Evolutionary conservation across 2,888 invertebrate genomes (phyloP).

Genomic region (Calliphora vomitoria): DNA sequence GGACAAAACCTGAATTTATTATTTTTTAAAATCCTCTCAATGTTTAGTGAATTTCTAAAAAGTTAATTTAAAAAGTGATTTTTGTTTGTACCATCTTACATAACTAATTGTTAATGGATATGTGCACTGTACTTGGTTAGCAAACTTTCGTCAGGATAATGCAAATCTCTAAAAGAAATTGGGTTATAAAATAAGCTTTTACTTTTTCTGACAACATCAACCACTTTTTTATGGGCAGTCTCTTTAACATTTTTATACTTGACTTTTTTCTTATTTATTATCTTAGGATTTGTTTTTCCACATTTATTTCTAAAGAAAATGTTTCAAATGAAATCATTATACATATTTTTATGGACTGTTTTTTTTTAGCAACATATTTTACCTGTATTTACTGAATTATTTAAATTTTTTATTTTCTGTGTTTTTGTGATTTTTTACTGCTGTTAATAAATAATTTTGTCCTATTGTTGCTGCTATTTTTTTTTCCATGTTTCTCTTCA

Average conservation of each 20-base stretch:
- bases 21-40: too few species aligned
- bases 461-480: conserved; percentile 1
- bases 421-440: neutral
- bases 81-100: too few species aligned
- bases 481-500: neutral
- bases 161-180: too few species aligned
- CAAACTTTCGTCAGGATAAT: too few species aligned
- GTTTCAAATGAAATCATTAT: neutral
- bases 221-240: too few species aligned
- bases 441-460: conserved; percentile 9
- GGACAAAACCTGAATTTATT: neutral
- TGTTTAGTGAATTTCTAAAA: too few species aligned
- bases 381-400: conserved; percentile 11
- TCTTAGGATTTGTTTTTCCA: neutral
- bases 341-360: neutral
- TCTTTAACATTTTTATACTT: neutral
- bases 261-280: neutral
- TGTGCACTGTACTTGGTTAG: too few species aligned
- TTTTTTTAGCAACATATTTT: neutral
- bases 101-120: too few species aligned
- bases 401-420: conserved; percentile 11
- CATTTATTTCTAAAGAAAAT: neutral
- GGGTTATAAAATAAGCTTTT: too few species aligned
- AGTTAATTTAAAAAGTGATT: too few species aligned
- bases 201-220: too few species aligned